Conservation (phyloP, 2,113 vertebrate species). For the Acanthisitta chloris region DNA sequence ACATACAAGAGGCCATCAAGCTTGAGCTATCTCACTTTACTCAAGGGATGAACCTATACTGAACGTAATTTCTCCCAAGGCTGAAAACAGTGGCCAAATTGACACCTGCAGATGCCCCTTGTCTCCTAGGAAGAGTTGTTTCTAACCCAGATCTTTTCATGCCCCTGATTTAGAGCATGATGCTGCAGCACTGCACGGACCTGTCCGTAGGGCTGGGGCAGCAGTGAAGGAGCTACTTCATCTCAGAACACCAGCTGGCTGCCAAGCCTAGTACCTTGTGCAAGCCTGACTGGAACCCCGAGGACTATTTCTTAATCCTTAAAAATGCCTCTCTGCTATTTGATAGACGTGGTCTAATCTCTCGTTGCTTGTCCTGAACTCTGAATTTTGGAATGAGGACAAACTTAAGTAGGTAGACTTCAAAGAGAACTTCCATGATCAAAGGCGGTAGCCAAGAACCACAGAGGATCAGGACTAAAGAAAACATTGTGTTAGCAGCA, state of each 20-base stretch:
- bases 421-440: neutral
- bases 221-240: neutral
- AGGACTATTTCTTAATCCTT: neutral
- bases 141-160: neutral
- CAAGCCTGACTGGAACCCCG: neutral
- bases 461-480: neutral
- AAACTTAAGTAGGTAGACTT: neutral
- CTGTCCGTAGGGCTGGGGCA: neutral
- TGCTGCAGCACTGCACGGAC: neutral
- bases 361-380: neutral
- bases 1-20: neutral
- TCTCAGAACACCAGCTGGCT: neutral
- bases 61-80: neutral
- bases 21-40: neutral
- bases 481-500: neutral
- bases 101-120: neutral
- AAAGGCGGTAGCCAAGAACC: neutral
- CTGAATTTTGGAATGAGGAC: neutral
- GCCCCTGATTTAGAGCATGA: accelerated
- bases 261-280: neutral
- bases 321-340: neutral
- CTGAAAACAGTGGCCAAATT: neutral
- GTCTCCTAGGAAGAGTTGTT: neutral
- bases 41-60: neutral
- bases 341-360: neutral